Conservation (phyloP, 2,888 invertebrate genomes). For the Auanema sp. region DNA sequence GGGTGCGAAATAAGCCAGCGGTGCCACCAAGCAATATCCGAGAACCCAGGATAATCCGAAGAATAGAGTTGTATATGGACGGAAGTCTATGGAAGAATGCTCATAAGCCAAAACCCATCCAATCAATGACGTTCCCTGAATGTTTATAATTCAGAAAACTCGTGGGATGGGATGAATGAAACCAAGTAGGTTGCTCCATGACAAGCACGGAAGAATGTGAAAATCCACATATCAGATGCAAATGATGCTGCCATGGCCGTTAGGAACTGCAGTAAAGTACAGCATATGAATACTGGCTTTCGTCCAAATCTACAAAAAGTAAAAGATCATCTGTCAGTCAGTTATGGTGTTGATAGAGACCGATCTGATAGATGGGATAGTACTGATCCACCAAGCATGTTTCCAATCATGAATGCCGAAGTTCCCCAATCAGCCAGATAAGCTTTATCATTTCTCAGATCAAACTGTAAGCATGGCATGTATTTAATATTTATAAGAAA, state of each 20-base stretch:
- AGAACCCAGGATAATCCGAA: constrained; percentile 1
- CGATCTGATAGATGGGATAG: constrained; percentile 16
- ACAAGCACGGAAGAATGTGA: no score
- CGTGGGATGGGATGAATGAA: no score
- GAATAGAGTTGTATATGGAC: constrained; percentile 38
- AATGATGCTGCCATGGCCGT: no score
- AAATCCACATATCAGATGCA: no score
- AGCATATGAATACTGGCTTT: no score
- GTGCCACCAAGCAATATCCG: constrained; percentile 8
- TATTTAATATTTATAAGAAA: no score
- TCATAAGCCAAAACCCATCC: constrained; percentile 58
- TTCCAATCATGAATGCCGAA: constrained; percentile 23
- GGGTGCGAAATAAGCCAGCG: constrained; percentile 11
- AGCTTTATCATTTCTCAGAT: constrained; percentile 13
- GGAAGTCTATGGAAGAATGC: constrained; percentile 44
- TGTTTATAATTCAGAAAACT: no score
- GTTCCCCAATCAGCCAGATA: constrained; percentile 20
- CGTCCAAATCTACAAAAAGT: no score
- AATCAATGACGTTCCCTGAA: constrained; percentile 33
- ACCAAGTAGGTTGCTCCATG: no score
- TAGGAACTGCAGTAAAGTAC: no score
- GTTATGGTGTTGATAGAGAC: no score
- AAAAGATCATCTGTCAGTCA: no score
- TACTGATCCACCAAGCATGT: constrained; percentile 22
- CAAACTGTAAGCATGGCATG: constrained; percentile 13